A percentile compares a stretch with the other conserved stretches of the same genome.
Conservation (phyloP, 35 echinoderm and acorn worm species). For the Stichopus chloronotus region DNA sequence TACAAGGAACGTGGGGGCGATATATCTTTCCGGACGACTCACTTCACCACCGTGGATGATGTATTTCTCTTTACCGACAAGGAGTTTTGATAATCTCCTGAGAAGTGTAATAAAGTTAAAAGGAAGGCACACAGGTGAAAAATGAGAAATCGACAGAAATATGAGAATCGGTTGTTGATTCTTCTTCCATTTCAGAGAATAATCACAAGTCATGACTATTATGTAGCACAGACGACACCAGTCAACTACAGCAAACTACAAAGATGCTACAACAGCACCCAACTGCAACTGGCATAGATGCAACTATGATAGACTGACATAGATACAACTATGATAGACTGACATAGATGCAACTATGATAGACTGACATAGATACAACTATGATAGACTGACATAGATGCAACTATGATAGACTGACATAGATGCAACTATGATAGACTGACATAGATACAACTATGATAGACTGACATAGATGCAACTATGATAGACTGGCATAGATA, state of each 20-base stretch:
- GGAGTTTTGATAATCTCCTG: conserved; percentile 34
- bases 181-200: neutral
- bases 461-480: no score
- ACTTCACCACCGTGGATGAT: conserved; percentile 74
- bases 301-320: no score
- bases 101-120: neutral
- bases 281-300: no score
- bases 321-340: no score
- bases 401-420: no score
- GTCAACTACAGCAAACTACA: neutral
- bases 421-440: no score
- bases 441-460: no score
- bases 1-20: conserved; percentile 77
- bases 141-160: neutral
- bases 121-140: neutral
- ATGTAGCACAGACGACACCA: neutral
- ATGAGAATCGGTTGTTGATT: neutral
- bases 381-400: no score
- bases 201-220: neutral
- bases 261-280: no score
- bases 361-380: no score
- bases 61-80: conserved; percentile 5
- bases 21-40: conserved; percentile 65
- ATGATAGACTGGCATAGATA: no score
- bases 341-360: no score